phyloP scores from a whole-genome alignment of 2,888 invertebrate species.

The Aleiodes alternator region DNA sequence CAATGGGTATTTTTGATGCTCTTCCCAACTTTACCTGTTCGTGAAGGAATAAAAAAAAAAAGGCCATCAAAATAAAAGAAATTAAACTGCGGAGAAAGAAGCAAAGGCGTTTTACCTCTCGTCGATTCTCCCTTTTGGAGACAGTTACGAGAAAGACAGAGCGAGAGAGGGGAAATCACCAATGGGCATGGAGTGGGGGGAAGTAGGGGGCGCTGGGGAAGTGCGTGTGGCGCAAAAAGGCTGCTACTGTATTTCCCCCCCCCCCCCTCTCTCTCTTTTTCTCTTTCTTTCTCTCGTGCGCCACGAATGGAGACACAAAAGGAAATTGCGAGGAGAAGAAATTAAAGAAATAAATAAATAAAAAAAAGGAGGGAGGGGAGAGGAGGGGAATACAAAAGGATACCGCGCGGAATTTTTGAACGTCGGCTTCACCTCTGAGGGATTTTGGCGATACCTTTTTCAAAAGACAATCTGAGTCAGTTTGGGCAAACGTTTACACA shows the following conservation, averaged over 20 bases:
- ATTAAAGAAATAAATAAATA: constrained; percentile 37
- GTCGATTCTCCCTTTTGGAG: neutral
- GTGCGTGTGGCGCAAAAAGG: constrained; percentile 39
- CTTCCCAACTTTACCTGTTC: neutral
- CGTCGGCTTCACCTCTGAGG: constrained; percentile 68
- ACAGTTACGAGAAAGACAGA: constrained; percentile 28
- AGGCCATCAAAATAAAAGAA: constrained; percentile 1
- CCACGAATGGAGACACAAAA: neutral
- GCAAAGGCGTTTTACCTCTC: constrained; percentile 20
- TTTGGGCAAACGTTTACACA: constrained; percentile 25
- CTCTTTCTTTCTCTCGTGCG: neutral
- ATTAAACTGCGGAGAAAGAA: constrained; percentile 35
- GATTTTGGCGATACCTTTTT: constrained; percentile 51
- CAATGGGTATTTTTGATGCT: constrained; percentile 45
- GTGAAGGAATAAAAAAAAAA: neutral
- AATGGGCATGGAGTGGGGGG: neutral
- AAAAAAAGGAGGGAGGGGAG: constrained; percentile 34
- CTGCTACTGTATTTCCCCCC: constrained; percentile 36
- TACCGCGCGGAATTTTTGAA: constrained; percentile 74
- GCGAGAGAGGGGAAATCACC: constrained; percentile 12
- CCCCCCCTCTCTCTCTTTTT: neutral
- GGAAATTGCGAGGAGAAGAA: constrained; percentile 38
- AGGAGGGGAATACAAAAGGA: constrained; percentile 63
- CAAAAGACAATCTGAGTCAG: constrained; percentile 48
- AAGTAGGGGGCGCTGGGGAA: constrained; percentile 32